Percentiles rank a stretch among this genome's conserved stretches.
These are phyloP conservation scores for Drosophila asahinai DNA, from an alignment of 1,140 invertebrate species.

Conservation along the genomic window DNA sequence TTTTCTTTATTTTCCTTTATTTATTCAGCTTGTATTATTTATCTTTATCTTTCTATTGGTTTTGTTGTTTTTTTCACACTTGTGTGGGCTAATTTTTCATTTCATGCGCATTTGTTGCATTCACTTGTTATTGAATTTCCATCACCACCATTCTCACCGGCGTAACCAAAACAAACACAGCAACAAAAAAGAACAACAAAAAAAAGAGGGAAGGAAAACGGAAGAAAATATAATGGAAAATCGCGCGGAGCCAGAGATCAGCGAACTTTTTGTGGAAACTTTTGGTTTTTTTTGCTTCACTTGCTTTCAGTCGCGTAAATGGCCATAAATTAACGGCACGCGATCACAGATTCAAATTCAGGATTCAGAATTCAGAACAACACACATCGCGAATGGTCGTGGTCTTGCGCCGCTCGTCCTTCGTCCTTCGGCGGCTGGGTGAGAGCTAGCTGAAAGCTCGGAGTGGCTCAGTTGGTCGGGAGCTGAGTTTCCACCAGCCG, in stretches of 20 bases:
- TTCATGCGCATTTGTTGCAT: conserved; percentile 36
- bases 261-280: conserved; percentile 11
- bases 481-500: conserved; percentile 9
- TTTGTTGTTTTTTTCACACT: conserved; percentile 18
- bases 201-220: conserved; percentile 6
- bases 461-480: conserved; percentile 7
- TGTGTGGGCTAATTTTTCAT: conserved; percentile 30
- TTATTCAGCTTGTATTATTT: conserved; percentile 4
- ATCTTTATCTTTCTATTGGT: neutral
- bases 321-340: conserved; percentile 15
- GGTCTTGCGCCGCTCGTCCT: conserved; percentile 25
- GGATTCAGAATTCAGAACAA: conserved; percentile 1
- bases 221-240: neutral
- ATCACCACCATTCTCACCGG: conserved; percentile 25
- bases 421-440: neutral
- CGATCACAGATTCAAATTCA: conserved; percentile 12
- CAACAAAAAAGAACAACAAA: conserved; percentile 7
- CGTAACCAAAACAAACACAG: conserved; percentile 25
- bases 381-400: conserved; percentile 13
- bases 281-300: neutral
- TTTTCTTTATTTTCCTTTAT: neutral
- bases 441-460: conserved; percentile 5
- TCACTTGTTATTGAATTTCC: conserved; percentile 50
- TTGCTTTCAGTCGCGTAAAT: neutral
- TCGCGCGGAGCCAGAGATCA: conserved; percentile 7